Conservation (phyloP, 2,888 invertebrate species). For the Limnephilus rhombicus region DNA sequence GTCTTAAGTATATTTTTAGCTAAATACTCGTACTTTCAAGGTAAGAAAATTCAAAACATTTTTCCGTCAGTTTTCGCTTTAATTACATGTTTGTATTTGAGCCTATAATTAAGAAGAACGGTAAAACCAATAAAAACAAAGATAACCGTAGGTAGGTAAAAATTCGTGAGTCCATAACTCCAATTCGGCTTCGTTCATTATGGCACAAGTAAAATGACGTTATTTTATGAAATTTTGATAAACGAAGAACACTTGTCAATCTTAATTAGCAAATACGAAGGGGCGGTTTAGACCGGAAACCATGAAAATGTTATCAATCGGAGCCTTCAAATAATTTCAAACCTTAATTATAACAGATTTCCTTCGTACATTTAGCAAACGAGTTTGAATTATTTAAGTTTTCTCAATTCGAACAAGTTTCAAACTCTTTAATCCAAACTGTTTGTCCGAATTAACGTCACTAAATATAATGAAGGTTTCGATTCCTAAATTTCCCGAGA, state of each 20-base stretch:
- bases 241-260: not conserved
- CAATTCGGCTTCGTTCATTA: not conserved
- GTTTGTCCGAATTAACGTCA: conserved; percentile 27
- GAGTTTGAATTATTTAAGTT: not conserved
- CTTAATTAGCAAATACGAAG: not conserved
- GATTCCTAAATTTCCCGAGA: conserved; percentile 23
- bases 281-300: not conserved
- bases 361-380: not conserved
- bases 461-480: not conserved
- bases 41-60: not conserved
- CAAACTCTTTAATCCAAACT: not conserved
- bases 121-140: too few relatives aligned
- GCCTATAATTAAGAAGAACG: not conserved
- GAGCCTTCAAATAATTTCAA: not conserved
- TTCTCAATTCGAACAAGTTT: not conserved
- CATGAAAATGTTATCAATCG: not conserved
- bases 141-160: too few relatives aligned
- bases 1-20: conserved; percentile 24
- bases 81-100: not conserved
- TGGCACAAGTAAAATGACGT: not conserved
- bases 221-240: not conserved
- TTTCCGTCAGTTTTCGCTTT: not conserved
- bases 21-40: conserved; percentile 6
- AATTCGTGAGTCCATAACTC: too few relatives aligned
- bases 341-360: not conserved